Conservation (phyloP, 2,888 invertebrate genomes). For the Coremacera marginata region DNA sequence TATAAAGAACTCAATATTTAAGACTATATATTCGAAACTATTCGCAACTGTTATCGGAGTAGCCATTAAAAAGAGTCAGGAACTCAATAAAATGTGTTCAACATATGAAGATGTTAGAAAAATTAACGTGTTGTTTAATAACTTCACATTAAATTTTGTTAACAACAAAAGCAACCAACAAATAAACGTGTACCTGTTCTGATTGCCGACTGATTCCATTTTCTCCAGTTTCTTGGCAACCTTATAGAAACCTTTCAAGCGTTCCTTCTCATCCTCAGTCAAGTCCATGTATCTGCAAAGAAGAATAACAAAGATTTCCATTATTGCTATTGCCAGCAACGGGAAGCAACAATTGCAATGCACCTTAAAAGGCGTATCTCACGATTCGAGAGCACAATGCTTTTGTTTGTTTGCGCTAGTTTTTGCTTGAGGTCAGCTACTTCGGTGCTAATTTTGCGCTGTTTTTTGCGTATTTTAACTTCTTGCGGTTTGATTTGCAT, state of each 20-base stretch:
- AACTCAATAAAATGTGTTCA: too few relatives aligned
- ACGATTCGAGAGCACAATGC: conserved; percentile 90
- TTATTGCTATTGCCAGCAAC: background rate
- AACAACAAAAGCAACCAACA: too few relatives aligned
- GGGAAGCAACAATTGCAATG: conserved; percentile 28
- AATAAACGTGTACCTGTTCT: conserved; percentile 72
- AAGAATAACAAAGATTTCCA: background rate
- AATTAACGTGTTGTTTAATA: too few relatives aligned
- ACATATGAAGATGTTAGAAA: too few relatives aligned
- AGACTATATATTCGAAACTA: too few relatives aligned
- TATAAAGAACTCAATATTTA: too few relatives aligned
- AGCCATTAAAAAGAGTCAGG: too few relatives aligned
- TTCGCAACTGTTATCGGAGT: too few relatives aligned
- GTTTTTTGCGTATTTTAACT: conserved; percentile 88
- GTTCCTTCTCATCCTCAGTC: conserved; percentile 92
- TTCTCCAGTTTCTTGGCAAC: conserved; percentile 93
- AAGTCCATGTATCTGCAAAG: conserved; percentile 83
- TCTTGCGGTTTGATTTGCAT: conserved; percentile 88
- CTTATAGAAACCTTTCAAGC: conserved; percentile 86
- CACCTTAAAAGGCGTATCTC: conserved; percentile 87
- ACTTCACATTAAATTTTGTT: too few relatives aligned
- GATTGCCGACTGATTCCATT: conserved; percentile 81
- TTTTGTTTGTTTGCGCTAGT: conserved; percentile 84
- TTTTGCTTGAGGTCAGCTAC: conserved; percentile 87
- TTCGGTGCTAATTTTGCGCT: conserved; percentile 91